Evolutionary conservation across 2,888 invertebrate species (phyloP), one percentile per base, ranked within the genome.

Genomic region (Spodoptera littoralis): DNA sequence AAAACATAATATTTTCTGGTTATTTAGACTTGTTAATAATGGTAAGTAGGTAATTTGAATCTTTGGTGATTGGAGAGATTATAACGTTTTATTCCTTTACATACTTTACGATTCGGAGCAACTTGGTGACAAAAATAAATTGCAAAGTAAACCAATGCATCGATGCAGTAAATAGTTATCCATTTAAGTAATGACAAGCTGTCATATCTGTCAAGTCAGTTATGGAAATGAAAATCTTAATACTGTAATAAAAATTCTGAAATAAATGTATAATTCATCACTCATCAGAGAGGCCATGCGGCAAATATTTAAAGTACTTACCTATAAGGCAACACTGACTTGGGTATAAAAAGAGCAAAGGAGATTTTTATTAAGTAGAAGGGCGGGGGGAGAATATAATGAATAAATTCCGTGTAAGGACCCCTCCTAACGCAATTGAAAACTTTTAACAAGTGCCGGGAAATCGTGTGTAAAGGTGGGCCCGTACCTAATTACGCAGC

Each of bases 361-460:
- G 84, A 88, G 88, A 85, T 88, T 93, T 86, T 93, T 92, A 94
- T 93, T 92, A 93, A 91, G 90, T 88, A 87, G 88, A 84, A 87
- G 86, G 85, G 84, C 83, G 84, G 86, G 84, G 85, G 89, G 84
- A 86, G 90, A 91, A 90, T 90, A 91, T 93, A 93, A 94, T 93
- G 94, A 94, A 94, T 94, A 94, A 94, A 94, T 94, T 94, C 92
- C 88, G 88, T 88, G 89, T 92, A 88, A 91, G 90, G 89, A 83
- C 86, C 88, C 89, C 87, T 88, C 89, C 85, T 94, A 93, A 94
- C 91, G 93, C 93, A 94, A 94, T 94, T 94, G 94, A 94, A 94
- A 94, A 94, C 92, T 94, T 94, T 94, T 93, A 93, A 94, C 94
- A 93, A 94, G 94, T 93, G 93, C 90, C 89, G 90, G 88, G 92